These are phyloP conservation scores for Sebastes hubbsi DNA, from an alignment of 2,797 vertebrate genomes.

Conservation along the genomic window DNA sequence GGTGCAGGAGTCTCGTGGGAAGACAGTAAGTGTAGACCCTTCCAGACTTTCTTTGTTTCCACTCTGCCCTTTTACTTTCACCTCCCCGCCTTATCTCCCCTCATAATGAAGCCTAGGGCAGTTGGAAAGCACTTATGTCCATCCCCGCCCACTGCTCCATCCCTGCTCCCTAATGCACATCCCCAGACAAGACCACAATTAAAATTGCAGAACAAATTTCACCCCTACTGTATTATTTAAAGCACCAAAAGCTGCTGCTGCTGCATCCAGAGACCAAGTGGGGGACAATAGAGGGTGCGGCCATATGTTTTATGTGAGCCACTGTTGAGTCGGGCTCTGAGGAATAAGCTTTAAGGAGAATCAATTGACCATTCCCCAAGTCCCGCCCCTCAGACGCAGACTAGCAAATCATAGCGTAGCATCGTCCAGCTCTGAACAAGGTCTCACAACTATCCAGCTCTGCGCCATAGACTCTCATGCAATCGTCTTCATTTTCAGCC, in stretches of 20 bases:
- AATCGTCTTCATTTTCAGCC: too few relatives aligned
- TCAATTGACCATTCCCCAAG: not conserved
- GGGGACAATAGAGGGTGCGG: slow-evolving; percentile 66
- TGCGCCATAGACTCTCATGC: too few relatives aligned
- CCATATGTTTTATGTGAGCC: not conserved
- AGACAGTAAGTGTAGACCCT: slow-evolving; percentile 32
- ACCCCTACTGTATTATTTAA: slow-evolving; percentile 82
- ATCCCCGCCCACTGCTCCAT: slow-evolving; percentile 36
- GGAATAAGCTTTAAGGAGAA: not conserved
- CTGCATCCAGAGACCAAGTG: slow-evolving; percentile 36
- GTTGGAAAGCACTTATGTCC: slow-evolving; percentile 75
- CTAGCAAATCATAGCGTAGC: too few relatives aligned
- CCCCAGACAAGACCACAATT: slow-evolving; percentile 79
- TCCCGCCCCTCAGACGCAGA: too few relatives aligned
- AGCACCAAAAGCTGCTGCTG: slow-evolving; percentile 62
- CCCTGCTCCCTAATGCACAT: slow-evolving; percentile 75
- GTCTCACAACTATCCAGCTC: too few relatives aligned
- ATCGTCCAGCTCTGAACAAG: too few relatives aligned
- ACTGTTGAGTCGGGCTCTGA: not conserved
- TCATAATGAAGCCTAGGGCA: slow-evolving; percentile 64
- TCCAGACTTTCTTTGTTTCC: slow-evolving; percentile 27
- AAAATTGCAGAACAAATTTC: slow-evolving; percentile 82
- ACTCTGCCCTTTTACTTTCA: slow-evolving; percentile 11
- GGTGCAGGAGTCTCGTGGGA: slow-evolving; percentile 39
- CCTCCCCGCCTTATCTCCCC: not conserved